Evolutionary conservation across 2,888 invertebrate genomes (phyloP).

Genomic region (Diachrysia chrysitis): DNA sequence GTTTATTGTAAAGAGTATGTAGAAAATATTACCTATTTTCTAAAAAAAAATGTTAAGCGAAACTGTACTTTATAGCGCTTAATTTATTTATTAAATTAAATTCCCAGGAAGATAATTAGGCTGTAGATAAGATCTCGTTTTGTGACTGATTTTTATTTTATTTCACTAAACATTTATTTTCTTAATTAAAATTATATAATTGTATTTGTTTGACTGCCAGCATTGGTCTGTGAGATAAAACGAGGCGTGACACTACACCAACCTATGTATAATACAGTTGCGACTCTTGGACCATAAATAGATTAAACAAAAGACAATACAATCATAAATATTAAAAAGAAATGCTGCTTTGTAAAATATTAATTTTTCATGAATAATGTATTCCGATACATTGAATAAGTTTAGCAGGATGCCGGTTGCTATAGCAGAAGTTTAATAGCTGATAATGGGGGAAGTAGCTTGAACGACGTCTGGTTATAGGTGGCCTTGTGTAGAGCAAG

Average conservation of each 20-base stretch:
- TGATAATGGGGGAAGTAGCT: constrained; percentile 62
- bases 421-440: constrained; percentile 41
- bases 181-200: too few species aligned
- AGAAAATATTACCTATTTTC: not conserved
- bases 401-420: constrained; percentile 23
- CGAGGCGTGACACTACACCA: too few species aligned
- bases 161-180: too few species aligned
- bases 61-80: not conserved
- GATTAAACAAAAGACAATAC: not conserved
- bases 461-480: constrained; percentile 45
- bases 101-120: not conserved
- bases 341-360: not conserved
- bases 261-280: not conserved
- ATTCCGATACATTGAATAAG: constrained; percentile 13
- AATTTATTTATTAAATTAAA: not conserved
- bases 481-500: constrained; percentile 8
- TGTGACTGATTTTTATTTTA: not conserved
- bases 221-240: too few species aligned
- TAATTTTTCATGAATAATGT: constrained; percentile 21
- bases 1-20: not conserved
- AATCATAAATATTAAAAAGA: not conserved
- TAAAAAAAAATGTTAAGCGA: not conserved
- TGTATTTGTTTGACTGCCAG: too few species aligned
- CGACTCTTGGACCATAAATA: not conserved
- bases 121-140: not conserved